These are phyloP conservation scores for Probosciger aterrimus DNA, from an alignment of 2,113 vertebrate genomes.

Conservation along the genomic window DNA sequence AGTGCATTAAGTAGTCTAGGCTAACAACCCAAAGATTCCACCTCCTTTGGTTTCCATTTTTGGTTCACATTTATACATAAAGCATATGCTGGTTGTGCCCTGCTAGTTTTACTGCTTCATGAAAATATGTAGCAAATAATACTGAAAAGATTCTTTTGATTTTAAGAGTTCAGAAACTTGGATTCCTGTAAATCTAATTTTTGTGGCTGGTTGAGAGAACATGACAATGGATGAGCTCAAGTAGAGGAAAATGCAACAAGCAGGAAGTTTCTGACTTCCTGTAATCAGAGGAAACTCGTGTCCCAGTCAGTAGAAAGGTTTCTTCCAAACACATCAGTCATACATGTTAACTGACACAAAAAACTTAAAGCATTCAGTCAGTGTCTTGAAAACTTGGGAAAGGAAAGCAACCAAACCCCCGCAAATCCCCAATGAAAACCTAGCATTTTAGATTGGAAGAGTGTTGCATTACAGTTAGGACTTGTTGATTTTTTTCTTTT, in stretches of 20 bases:
- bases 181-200: background rate
- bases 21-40: background rate
- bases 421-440: background rate
- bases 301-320: background rate
- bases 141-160: background rate
- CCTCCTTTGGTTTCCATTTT: background rate
- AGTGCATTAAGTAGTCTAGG: background rate
- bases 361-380: background rate
- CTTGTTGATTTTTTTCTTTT: background rate
- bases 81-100: background rate
- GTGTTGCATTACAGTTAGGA: background rate
- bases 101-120: background rate
- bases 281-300: background rate
- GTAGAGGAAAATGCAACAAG: background rate
- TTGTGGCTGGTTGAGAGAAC: background rate
- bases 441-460: background rate
- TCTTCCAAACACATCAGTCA: background rate
- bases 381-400: background rate
- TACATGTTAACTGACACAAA: background rate
- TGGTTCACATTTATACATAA: background rate
- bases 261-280: conserved; percentile 3
- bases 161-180: background rate
- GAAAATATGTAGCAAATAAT: background rate
- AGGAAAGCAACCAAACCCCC: background rate
- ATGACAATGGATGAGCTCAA: background rate